phyloP scores from a whole-genome alignment of 2,888 invertebrate genomes.

The Slavum lentiscoides region DNA sequence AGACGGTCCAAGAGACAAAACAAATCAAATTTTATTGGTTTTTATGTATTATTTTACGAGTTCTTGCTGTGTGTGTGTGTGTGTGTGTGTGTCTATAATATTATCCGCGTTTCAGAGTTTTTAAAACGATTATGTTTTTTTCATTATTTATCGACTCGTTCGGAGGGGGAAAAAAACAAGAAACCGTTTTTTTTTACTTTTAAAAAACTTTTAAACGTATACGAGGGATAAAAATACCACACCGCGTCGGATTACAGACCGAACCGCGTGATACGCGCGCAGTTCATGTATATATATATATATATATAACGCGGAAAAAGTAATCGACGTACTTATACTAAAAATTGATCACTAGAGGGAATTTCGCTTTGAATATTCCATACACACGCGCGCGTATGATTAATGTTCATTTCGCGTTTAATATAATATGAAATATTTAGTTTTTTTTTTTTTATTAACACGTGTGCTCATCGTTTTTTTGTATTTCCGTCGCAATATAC shows the following conservation, averaged over 20 bases:
- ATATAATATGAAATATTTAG: no score
- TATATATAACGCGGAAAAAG: no score
- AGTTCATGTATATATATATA: no score
- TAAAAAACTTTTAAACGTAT: not conserved
- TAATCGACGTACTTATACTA: not conserved
- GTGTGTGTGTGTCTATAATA: not conserved
- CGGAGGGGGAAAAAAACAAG: not conserved
- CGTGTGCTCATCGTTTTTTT: no score
- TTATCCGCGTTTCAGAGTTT: not conserved
- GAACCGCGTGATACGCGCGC: no score
- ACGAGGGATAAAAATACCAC: not conserved
- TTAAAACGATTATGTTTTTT: not conserved
- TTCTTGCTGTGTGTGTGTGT: not conserved
- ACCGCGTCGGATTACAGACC: not conserved
- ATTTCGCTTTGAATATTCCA: not conserved
- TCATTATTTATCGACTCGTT: not conserved
- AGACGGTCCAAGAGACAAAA: not conserved
- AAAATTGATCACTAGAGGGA: not conserved
- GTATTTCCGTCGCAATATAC: no score
- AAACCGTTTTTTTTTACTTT: not conserved
- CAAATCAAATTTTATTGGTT: not conserved
- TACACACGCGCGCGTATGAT: no score
- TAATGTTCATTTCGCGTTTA: no score
- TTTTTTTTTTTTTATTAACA: no score
- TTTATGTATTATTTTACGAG: not conserved